These are phyloP conservation scores for Lochmaea crataegi DNA, from an alignment of 2,888 invertebrate species.

Conservation along the genomic window DNA sequence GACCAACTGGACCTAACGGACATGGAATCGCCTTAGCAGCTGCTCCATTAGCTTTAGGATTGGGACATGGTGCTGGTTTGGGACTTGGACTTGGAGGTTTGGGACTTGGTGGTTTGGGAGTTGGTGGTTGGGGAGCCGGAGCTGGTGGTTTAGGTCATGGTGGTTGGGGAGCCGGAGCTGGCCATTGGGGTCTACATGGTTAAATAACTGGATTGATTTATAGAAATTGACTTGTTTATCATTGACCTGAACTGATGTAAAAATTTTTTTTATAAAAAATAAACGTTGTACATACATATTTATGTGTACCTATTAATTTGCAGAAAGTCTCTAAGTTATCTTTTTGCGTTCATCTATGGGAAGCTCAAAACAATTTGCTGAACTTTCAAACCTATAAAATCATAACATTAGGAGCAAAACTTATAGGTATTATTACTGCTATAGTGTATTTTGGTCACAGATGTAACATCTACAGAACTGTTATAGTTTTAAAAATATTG, in stretches of 20 bases:
- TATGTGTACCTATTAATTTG: background rate
- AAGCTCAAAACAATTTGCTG: too few species aligned
- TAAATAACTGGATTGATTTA: slow-evolving; percentile 11
- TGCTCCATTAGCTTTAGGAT: slow-evolving; percentile 2
- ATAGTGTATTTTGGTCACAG: too few species aligned
- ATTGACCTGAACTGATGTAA: slow-evolving; percentile 26
- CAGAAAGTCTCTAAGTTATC: too few species aligned
- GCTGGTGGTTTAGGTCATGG: too few species aligned
- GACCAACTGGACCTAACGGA: slow-evolving; percentile 41
- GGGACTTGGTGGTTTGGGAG: slow-evolving; percentile 21
- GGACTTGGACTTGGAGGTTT: slow-evolving; percentile 21
- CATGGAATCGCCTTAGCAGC: slow-evolving; percentile 21
- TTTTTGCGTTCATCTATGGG: too few species aligned
- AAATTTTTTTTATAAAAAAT: slow-evolving; percentile 14
- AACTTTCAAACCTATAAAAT: too few species aligned
- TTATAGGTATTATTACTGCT: too few species aligned
- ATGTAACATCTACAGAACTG: too few species aligned
- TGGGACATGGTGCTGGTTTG: slow-evolving; percentile 13
- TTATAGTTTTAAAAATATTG: too few species aligned
- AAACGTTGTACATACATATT: slow-evolving; percentile 28
- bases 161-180: slow-evolving; percentile 22
- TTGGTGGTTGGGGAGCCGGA: slow-evolving; percentile 13
- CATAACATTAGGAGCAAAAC: too few species aligned
- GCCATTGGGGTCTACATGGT: slow-evolving; percentile 27
- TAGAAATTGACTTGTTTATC: slow-evolving; percentile 6